Base-by-base conservation (phyloP, 2,113 vertebrate species). In the Cyprichromis sp. region DNA sequence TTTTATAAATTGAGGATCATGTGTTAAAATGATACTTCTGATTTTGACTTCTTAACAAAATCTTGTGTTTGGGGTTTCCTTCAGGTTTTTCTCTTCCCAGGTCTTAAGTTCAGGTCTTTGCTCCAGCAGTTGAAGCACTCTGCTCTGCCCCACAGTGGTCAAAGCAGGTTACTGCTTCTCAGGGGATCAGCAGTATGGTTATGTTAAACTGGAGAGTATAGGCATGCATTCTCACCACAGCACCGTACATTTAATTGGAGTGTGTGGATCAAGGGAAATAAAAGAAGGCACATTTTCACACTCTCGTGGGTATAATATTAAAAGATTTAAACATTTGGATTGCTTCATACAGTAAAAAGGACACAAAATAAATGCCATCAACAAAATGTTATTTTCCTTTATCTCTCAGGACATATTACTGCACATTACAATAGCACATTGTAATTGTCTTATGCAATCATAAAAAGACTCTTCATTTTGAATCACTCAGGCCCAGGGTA, bases 111-210 rank as follows among this genome's bases (percentile, higher is more conserved):
- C 34, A 88, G 53, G 54, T 76, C n/a, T 90, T 83, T 71, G 34
- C 76, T 88, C 54, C 4, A 61, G 50, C 54, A n/a, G 11, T 42
- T 73, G 66, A 87, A 42, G 40, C 57, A 34, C 94, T 94, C 94
- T 83, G 38, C 87, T 92, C 94, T 95, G 95, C 93, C 94, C 89
- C 90, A 54, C 81, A 89, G 94, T 95, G 94, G 95, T 91, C 86
- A 87, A 90, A 91, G 36, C 17, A 81, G 40, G 87, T 83, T 84
- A 94, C 87, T 94, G 86, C 92, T 83, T 90, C 93, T 93, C 87
- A 47, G 76, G 84, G 89, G 80, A 89, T 76, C 73, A 82, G 84
- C 89, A 85, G 47, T 21, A 71, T 52, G 24, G 55, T 80, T 57
- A 82, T 24, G 9, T 84, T 29, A 71, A 80, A 36, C 54, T 61